Evolutionary conservation across 2,888 invertebrate species (phyloP).

Genomic region (Melinaea menophilus): DNA sequence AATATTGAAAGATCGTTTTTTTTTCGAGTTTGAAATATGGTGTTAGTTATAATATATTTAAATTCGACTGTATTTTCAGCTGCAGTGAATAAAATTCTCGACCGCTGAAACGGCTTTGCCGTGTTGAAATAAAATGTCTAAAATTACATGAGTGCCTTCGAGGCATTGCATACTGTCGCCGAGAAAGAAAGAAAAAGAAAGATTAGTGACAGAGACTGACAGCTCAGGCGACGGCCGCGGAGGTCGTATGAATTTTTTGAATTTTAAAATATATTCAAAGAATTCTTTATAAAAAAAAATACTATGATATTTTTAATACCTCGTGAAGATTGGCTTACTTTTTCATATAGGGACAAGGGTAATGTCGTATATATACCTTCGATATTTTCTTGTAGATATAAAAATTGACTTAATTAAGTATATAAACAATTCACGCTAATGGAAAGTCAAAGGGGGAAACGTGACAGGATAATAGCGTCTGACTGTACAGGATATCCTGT

Average conservation of each 20-base stretch:
- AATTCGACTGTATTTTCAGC: not conserved
- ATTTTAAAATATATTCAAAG: not conserved
- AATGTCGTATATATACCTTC: not conserved
- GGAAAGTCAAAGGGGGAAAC: not conserved
- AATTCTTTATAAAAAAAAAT: not conserved
- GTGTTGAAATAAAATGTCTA: slow-evolving; percentile 6
- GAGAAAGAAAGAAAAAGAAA: slow-evolving; percentile 1
- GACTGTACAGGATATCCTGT: no score
- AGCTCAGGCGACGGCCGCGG: not conserved
- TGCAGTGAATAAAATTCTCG: not conserved
- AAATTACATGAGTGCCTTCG: slow-evolving; percentile 8
- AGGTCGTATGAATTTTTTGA: not conserved
- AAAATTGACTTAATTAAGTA: not conserved
- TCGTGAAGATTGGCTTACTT: no score
- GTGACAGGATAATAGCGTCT: no score
- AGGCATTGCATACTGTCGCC: slow-evolving; percentile 5
- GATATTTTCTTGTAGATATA: no score
- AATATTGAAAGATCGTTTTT: no score
- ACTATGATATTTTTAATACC: not conserved
- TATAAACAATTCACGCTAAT: not conserved
- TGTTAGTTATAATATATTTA: not conserved
- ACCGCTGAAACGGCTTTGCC: slow-evolving; percentile 5
- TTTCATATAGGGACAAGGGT: no score
- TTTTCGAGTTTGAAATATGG: not conserved
- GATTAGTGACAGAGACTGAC: not conserved